Base-by-base conservation (phyloP, 2,113 vertebrate genomes). In the Cheilinus undulatus region DNA sequence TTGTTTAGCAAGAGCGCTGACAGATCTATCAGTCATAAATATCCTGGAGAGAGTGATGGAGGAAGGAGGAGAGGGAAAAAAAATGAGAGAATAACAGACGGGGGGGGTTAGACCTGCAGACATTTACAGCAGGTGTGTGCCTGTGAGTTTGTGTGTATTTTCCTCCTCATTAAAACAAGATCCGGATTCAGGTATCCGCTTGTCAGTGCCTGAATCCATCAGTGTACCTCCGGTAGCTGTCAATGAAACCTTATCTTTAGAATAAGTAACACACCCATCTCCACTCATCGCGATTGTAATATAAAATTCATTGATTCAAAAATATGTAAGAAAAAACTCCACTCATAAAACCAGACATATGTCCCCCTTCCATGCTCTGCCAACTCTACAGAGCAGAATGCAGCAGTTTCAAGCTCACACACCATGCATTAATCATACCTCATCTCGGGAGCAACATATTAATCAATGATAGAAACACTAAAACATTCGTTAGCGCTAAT, bases 21-120 rank as follows among this genome's bases (percentile, higher is more conserved):
- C 84, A 75, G 76, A 70, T 86, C 65, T 78, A 86, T 90, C 86
- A 68, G 59, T 91, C 85, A 87, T 69, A 88, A 68, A 83, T 76
- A 85, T 88, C 78, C 59, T 53, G 68, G 42, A 84, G 72, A 82
- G 72, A 73, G 61, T 70, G 69, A 69, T 69, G 54, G 57, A 84
- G 60, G 72, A 69, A 71, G 0, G 43, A 74, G 76, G 68, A 70
- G 57, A 73, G 67, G n/a, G 30, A 71, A 61, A 27, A 53, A 34
- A 72, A 66, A 65, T 51, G 56, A 56, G 42, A 42, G 57, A 59
- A 57, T 54, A 66, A 66, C 40, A 27, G 51, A 50, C 22, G 40
- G 56, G 56, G 59, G 57, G 28, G 51, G 15, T 49, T 28, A 74
- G 43, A 61, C 73, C 63, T 78, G 50, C 15, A 73, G 56, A 75